Conservation (phyloP, 2,113 vertebrate genomes). For the Sarotherodon lohbergeri region DNA sequence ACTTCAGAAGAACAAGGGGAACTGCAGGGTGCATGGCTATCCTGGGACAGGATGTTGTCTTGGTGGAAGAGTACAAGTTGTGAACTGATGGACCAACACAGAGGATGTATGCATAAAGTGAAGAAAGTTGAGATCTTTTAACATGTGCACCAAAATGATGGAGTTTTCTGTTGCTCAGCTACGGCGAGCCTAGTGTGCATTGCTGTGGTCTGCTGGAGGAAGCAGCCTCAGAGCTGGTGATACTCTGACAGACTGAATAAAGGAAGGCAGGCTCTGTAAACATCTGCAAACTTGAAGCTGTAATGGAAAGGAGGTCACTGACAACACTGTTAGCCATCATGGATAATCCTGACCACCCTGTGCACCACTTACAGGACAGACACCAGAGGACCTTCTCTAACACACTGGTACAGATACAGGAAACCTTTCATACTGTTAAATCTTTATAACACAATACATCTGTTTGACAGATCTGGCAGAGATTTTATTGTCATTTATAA, state of each 20-base stretch:
- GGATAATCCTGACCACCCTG: not conserved
- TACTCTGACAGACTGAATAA: not conserved
- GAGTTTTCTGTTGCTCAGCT: not conserved
- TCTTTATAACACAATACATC: not conserved
- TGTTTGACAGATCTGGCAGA: not conserved
- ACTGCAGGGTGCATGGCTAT: not conserved
- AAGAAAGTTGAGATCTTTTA: not conserved
- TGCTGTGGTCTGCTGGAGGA: not conserved
- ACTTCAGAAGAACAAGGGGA: not conserved
- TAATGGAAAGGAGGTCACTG: not conserved
- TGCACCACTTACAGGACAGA: not conserved
- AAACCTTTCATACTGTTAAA: not conserved
- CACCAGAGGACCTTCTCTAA: not conserved
- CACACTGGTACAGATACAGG: not conserved
- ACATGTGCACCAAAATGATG: not conserved
- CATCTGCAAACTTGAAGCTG: not conserved
- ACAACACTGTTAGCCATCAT: not conserved
- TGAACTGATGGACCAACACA: not conserved
- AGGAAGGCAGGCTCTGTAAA: not conserved
- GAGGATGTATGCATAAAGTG: not conserved
- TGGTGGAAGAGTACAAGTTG: not conserved
- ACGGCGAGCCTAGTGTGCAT: not conserved
- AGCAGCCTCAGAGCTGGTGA: not conserved
- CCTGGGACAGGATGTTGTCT: not conserved
- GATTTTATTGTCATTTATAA: not conserved